Evolutionary conservation across 1,140 invertebrate genomes (phyloP).

Genomic region (Bathynomus jamesi): DNA sequence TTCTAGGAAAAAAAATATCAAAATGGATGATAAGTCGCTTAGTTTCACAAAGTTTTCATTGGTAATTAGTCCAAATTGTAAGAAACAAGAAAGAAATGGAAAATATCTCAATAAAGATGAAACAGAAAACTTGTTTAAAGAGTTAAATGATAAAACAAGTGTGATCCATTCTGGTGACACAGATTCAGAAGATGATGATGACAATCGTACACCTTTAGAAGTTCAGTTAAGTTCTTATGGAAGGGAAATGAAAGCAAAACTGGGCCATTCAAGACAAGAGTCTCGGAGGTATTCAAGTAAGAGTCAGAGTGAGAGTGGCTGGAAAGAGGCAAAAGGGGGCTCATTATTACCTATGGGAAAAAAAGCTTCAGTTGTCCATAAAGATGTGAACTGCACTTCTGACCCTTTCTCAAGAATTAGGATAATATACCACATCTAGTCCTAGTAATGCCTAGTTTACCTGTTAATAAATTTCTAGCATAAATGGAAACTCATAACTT

Average conservation of each 20-base stretch:
- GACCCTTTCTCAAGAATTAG: slow-evolving; percentile 71
- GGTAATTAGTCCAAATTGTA: not conserved
- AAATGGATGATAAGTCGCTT: slow-evolving; percentile 6
- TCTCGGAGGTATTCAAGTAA: not conserved
- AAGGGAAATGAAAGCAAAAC: slow-evolving; percentile 54
- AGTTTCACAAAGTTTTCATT: slow-evolving; percentile 30
- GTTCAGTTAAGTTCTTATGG: slow-evolving; percentile 62
- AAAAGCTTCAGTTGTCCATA: not conserved
- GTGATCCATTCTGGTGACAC: slow-evolving; percentile 53
- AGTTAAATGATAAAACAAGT: slow-evolving; percentile 39
- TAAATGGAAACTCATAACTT: not conserved
- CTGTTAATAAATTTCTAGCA: slow-evolving; percentile 25
- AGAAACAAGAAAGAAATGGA: not conserved
- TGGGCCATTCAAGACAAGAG: slow-evolving; percentile 39
- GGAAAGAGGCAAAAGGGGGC: not conserved
- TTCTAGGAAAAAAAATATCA: slow-evolving; percentile 27
- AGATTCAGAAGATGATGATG: slow-evolving; percentile 74
- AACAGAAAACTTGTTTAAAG: slow-evolving; percentile 13
- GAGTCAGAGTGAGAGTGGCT: not conserved
- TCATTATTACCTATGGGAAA: not conserved
- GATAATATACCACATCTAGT: slow-evolving; percentile 41
- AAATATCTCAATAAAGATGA: slow-evolving; percentile 16
- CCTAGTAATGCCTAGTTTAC: slow-evolving; percentile 2
- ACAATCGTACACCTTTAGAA: slow-evolving; percentile 60
- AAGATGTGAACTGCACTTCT: slow-evolving; percentile 44